Base-by-base conservation (phyloP, 2,113 vertebrate species). In the Oenanthe oenanthe region DNA sequence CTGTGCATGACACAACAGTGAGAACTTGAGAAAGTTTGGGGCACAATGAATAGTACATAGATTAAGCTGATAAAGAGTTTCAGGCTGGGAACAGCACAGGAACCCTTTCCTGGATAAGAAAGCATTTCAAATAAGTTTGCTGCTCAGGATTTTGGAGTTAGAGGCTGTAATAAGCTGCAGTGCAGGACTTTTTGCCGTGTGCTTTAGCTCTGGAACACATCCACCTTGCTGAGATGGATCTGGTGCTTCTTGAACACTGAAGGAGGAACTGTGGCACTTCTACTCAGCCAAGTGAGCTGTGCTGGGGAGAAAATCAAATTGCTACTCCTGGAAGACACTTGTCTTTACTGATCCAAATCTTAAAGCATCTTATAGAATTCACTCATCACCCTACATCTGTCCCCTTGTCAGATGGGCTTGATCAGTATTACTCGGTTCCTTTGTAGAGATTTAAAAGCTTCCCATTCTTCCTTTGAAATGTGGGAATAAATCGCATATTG, bases 381-480 rank as follows among this genome's bases (percentile, higher is more conserved):
- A 94, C 63, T 92, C 93, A 90, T 92, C 89, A 73, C 74, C 63
- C 80, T 96, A 73, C 85, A 87, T 92, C 92, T 66, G 70, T 93
- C 94, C 79, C 92, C 94, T 93, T 85, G 84, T 96, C 93, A 56
- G 78, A 92, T 85, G 76, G 88, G 88, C 75, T 95, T 96, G 78
- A 96, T 89, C 54, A 93, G 93, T 80, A 86, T 95, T 91, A 86
- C 91, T 79, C 51, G 28, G 88, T 84, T 93, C 92, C 89, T 96
- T 95, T 92, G 96, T 96, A 97, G 96, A 96, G 93, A 79, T 93
- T 95, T 93, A 72, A 96, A 96, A 91, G 94, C 93, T 91, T 94
- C 95, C 91, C 74, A 88, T 93, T 97, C 95, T 97, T 96, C 97
- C 92, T 97, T 95, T 96, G 95, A 96, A 93, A 94, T 77, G 87